Percentiles rank a stretch among this genome's conserved stretches.
Evolutionary conservation across 2,888 invertebrate genomes (phyloP).

Genomic region (Magallana nippona): DNA sequence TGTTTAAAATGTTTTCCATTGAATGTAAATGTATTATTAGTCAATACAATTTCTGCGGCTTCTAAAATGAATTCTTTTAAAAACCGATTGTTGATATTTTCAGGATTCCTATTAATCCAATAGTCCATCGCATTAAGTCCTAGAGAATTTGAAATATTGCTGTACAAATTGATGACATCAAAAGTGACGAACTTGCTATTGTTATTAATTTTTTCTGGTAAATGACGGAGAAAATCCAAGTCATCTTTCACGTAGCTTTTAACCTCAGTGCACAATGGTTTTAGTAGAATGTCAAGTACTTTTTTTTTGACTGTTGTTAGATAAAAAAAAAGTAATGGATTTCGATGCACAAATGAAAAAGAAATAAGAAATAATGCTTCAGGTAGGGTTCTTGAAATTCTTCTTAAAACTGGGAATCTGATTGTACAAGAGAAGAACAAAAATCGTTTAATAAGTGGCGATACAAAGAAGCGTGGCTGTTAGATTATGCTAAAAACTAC

Average conservation of each 20-base stretch:
- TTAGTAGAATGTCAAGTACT: no score
- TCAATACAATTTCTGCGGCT: neutral
- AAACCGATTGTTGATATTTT: neutral
- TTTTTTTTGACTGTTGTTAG: no score
- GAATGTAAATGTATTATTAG: no score
- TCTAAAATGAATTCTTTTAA: constrained; percentile 4
- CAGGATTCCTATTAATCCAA: neutral
- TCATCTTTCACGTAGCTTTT: no score
- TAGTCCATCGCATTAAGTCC: no score
- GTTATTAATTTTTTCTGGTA: neutral
- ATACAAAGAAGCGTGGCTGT: constrained; percentile 33
- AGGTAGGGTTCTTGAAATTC: neutral
- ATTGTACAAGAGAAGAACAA: constrained; percentile 13
- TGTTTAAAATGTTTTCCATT: no score
- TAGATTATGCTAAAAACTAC: constrained; percentile 11
- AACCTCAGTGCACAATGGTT: no score
- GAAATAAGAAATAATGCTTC: neutral
- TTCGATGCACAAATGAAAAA: neutral
- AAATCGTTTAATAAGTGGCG: constrained; percentile 21
- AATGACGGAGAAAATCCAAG: no score
- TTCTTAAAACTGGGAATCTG: neutral
- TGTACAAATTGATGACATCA: neutral
- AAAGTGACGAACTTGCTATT: neutral
- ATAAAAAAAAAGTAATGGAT: no score
- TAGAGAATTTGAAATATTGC: neutral